Evolutionary conservation across 2,113 vertebrate species (phyloP).

Genomic region (Scortum barcoo): DNA sequence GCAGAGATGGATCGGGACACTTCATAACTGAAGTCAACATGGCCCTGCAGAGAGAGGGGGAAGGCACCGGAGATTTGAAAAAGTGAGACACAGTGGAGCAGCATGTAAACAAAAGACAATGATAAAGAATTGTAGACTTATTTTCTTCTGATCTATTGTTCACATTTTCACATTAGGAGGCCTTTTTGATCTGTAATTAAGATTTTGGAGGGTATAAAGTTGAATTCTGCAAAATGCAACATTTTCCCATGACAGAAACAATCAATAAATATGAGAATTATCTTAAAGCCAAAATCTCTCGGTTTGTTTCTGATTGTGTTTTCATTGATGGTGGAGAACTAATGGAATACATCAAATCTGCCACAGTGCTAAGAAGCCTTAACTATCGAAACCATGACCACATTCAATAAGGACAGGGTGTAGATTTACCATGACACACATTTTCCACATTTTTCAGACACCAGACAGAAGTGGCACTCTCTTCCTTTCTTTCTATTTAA

Average conservation of each 20-base stretch:
- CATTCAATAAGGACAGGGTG: not conserved
- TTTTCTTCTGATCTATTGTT: not conserved
- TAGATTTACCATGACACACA: not conserved
- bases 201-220: not conserved
- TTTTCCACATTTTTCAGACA: not conserved
- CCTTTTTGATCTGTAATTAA: not conserved
- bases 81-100: not conserved
- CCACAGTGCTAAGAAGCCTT: not conserved
- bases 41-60: constrained; percentile 85
- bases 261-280: not conserved
- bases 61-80: not conserved
- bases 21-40: constrained; percentile 98
- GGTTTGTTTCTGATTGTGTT: not conserved
- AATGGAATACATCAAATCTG: not conserved
- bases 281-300: not conserved
- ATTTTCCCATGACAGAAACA: not conserved
- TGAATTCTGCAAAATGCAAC: not conserved
- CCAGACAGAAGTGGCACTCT: not conserved
- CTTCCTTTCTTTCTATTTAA: not conserved
- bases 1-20: constrained; percentile 95
- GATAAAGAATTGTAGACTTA: too few species aligned
- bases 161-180: not conserved
- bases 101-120: not conserved
- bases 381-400: not conserved
- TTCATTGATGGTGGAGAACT: not conserved